These are phyloP conservation scores for Phanerotoma sp. DNA, from an alignment of 2,888 invertebrate genomes.

Conservation along the genomic window DNA sequence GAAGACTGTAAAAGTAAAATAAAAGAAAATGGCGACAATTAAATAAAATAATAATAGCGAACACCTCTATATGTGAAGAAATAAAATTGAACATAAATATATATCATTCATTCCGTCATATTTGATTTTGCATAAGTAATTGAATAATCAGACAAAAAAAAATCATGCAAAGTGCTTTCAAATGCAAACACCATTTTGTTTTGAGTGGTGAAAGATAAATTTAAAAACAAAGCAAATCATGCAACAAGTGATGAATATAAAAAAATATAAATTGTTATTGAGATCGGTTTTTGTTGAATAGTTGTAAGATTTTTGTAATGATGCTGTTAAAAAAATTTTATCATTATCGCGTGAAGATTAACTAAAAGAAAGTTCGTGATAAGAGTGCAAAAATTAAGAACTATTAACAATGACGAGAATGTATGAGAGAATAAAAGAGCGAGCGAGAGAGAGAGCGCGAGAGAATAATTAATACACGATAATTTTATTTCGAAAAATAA, in stretches of 20 bases:
- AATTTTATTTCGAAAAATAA: too few relatives aligned
- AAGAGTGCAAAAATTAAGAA: too few relatives aligned
- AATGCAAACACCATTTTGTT: constrained; percentile 9
- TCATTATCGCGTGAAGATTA: constrained; percentile 38
- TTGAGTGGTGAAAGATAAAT: constrained; percentile 14
- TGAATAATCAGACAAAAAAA: too few relatives aligned
- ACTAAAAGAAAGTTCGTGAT: too few relatives aligned
- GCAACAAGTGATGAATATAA: constrained; percentile 34
- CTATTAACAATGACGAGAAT: constrained; percentile 1
- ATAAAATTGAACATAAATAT: too few relatives aligned
- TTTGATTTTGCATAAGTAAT: too few relatives aligned
- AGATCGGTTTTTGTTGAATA: constrained; percentile 55
- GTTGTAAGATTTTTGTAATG: constrained; percentile 56
- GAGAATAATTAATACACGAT: constrained; percentile 1
- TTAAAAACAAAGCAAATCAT: constrained; percentile 19
- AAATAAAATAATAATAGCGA: too few relatives aligned
- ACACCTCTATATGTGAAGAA: too few relatives aligned
- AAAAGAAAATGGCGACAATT: too few relatives aligned
- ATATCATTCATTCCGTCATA: neutral
- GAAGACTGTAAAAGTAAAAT: too few relatives aligned
- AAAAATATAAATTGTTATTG: constrained; percentile 51
- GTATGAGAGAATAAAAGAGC: constrained; percentile 20
- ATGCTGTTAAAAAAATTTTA: constrained; percentile 50
- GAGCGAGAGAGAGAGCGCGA: constrained; percentile 9
- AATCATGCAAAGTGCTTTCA: too few relatives aligned